Percentiles rank a stretch among this genome's conserved stretches.
These are phyloP conservation scores for Calvadosia cruxmelitensis DNA, from an alignment of 30 jellyfish, hydroid and myxozoan species.

Conservation along the genomic window DNA sequence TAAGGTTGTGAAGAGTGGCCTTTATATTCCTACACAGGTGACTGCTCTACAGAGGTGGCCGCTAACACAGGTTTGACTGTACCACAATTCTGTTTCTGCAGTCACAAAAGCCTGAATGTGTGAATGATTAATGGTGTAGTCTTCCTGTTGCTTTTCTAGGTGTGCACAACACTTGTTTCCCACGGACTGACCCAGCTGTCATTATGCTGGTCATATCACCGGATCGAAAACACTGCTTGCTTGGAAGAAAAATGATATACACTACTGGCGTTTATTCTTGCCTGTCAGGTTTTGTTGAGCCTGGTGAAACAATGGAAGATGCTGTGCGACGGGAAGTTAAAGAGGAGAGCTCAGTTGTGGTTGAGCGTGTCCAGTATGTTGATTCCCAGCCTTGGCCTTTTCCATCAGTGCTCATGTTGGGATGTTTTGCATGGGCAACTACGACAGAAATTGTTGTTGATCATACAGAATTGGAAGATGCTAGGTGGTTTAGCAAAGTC, in stretches of 20 bases:
- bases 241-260: slow-evolving; percentile 52
- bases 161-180: slow-evolving; percentile 62
- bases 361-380: slow-evolving; percentile 30
- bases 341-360: slow-evolving; percentile 52
- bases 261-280: slow-evolving; percentile 76
- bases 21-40: no score
- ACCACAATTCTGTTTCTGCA: no score
- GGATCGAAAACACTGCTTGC: slow-evolving; percentile 24
- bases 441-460: slow-evolving; percentile 39
- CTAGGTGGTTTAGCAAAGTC: slow-evolving; percentile 35
- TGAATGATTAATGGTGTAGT: no score
- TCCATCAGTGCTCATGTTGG: slow-evolving; percentile 69
- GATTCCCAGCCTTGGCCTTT: slow-evolving; percentile 94
- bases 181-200: slow-evolving; percentile 78
- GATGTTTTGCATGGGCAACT: slow-evolving; percentile 46
- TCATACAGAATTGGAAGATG: slow-evolving; percentile 61
- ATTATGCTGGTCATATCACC: slow-evolving; percentile 38
- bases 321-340: slow-evolving; percentile 64
- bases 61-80: no score
- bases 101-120: no score
- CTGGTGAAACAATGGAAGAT: slow-evolving; percentile 79
- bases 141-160: slow-evolving; percentile 13
- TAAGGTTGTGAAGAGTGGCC: no score
- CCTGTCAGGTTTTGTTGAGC: slow-evolving; percentile 80
- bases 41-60: no score